Evolutionary conservation across 2,888 invertebrate genomes (phyloP).

Genomic region (Aspidapion aeneum): DNA sequence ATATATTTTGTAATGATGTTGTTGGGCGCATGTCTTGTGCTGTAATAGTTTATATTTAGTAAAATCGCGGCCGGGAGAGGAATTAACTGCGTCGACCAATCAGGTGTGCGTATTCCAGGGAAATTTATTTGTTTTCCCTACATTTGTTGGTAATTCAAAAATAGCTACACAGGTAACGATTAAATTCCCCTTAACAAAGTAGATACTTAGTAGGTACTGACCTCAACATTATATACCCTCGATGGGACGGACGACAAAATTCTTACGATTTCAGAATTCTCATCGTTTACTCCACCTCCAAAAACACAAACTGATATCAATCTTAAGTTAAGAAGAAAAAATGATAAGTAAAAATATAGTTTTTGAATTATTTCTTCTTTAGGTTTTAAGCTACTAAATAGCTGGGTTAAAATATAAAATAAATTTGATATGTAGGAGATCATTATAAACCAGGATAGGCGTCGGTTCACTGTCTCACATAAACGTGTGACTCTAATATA

Average conservation of each 20-base stretch:
- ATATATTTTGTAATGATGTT: too few species aligned
- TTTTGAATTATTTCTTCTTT: slow-evolving; percentile 32
- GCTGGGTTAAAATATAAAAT: slow-evolving; percentile 68
- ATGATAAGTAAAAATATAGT: slow-evolving; percentile 38
- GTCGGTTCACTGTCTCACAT: slow-evolving; percentile 53
- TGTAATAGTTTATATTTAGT: too few species aligned
- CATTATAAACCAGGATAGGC: slow-evolving; percentile 60
- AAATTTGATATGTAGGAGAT: slow-evolving; percentile 66
- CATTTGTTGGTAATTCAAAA: too few species aligned
- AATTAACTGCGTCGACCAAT: too few species aligned
- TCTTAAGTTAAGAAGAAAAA: slow-evolving; percentile 42
- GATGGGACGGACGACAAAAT: slow-evolving; percentile 61
- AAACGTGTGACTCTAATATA: slow-evolving; percentile 25
- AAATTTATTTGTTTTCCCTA: too few species aligned
- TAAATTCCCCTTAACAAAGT: too few species aligned
- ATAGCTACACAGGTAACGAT: too few species aligned
- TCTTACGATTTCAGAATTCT: slow-evolving; percentile 34
- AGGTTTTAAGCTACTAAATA: slow-evolving; percentile 60
- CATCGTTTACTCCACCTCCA: slow-evolving; percentile 40
- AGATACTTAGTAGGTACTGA: too few species aligned
- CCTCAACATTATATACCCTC: slow-evolving; percentile 62
- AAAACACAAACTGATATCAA: slow-evolving; percentile 37
- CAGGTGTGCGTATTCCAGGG: too few species aligned
- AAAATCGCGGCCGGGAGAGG: too few species aligned
- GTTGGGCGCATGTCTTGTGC: too few species aligned